Percentiles rank a stretch among this genome's conserved stretches.
These are phyloP conservation scores for Drosophila miranda DNA, from an alignment of 1,140 invertebrate species.

Conservation along the genomic window DNA sequence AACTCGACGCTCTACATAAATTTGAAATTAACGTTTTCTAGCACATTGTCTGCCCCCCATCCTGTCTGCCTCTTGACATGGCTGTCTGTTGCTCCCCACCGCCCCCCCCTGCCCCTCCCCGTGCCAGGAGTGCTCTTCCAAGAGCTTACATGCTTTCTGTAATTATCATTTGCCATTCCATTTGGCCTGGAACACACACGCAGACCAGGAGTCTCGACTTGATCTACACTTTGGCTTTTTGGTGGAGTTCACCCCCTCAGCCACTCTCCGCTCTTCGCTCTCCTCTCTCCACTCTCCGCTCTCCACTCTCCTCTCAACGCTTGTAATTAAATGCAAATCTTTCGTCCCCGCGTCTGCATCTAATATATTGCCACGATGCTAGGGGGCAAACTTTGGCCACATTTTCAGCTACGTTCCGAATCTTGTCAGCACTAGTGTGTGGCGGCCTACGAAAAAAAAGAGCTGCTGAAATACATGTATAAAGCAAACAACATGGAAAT, in stretches of 20 bases:
- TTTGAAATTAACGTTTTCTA: constrained; percentile 81
- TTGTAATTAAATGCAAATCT: constrained; percentile 77
- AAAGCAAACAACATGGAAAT: constrained; percentile 56
- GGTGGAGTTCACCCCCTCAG: constrained; percentile 21
- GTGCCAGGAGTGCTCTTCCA: constrained; percentile 14
- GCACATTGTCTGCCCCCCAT: constrained; percentile 51
- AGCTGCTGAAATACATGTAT: constrained; percentile 36
- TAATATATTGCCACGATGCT: constrained; percentile 66
- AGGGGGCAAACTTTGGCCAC: constrained; percentile 62
- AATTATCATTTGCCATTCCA: constrained; percentile 78
- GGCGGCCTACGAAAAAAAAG: constrained; percentile 31
- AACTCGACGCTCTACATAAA: constrained; percentile 81
- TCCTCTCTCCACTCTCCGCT: constrained; percentile 1
- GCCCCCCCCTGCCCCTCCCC: not conserved
- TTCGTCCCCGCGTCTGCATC: constrained; percentile 39
- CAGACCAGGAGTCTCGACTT: constrained; percentile 40
- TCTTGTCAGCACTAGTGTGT: constrained; percentile 46
- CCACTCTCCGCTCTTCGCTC: not conserved
- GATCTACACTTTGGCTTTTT: constrained; percentile 52
- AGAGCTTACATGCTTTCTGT: constrained; percentile 76
- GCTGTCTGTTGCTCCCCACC: not conserved
- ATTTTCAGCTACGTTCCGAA: constrained; percentile 61
- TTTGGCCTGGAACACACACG: constrained; percentile 76
- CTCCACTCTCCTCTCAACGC: constrained; percentile 7
- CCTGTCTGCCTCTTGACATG: constrained; percentile 26